Evolutionary conservation across 1,140 invertebrate genomes (phyloP).

Genomic region (Hylaeus volcanicus): DNA sequence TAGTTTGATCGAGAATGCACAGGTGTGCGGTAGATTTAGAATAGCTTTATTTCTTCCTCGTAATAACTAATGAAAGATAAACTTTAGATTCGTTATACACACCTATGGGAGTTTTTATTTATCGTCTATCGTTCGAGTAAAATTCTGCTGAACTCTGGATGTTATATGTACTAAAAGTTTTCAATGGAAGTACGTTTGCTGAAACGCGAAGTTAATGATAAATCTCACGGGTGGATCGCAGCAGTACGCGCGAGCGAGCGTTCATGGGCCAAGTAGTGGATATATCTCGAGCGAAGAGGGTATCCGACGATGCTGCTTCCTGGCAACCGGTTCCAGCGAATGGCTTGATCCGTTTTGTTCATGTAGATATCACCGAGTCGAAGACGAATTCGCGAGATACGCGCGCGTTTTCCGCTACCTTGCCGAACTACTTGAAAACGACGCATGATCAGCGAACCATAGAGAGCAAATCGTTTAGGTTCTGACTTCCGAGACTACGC

Average conservation of each 20-base stretch:
- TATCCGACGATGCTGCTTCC: constrained; percentile 58
- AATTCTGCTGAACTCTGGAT: too few relatives aligned
- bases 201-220: constrained; percentile 41
- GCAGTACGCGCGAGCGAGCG: constrained; percentile 8
- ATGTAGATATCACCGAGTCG: constrained; percentile 58
- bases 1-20: too few relatives aligned
- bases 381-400: constrained; percentile 38
- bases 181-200: background rate
- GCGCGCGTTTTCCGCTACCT: background rate
- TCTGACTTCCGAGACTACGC: too few relatives aligned
- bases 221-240: constrained; percentile 40
- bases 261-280: constrained; percentile 43
- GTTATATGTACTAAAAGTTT: background rate
- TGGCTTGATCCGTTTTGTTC: constrained; percentile 66
- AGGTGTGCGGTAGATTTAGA: too few relatives aligned
- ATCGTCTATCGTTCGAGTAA: too few relatives aligned
- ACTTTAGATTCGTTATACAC: too few relatives aligned
- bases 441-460: too few relatives aligned
- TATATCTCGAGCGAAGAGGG: constrained; percentile 57
- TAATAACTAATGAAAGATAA: too few relatives aligned
- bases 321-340: constrained; percentile 64
- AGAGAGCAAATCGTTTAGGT: too few relatives aligned
- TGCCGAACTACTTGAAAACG: too few relatives aligned
- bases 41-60: too few relatives aligned
- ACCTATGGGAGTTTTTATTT: too few relatives aligned